Evolutionary conservation across 2,113 vertebrate genomes (phyloP), one percentile per base, ranked within the genome.

Genomic region (Erinaceus europaeus): DNA sequence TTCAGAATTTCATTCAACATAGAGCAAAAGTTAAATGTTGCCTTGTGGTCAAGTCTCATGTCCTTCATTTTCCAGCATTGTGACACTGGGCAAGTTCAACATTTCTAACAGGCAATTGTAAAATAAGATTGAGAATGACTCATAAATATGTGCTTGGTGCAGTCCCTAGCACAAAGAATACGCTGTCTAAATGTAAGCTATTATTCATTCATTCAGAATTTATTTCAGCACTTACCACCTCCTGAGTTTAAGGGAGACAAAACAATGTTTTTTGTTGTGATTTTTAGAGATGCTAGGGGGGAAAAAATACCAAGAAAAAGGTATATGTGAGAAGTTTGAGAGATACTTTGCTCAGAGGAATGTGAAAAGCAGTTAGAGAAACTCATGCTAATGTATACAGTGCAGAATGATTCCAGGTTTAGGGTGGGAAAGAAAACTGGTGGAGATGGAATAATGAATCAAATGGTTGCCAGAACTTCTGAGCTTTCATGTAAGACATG

Each of bases 361-460:
- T 72, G 44, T 75, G 34, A 38, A 48, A 53, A 87, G 44, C 65
- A 71, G 18, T 36, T 23, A 2, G 55, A 62, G 20, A 52, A 86
- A n/a, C 21, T 42, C 55, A 32, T 38, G 74, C 53, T 78, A 53
- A 84, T 68, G 4, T 36, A 53, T 12, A 53, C n/a, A 57, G 48
- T 50, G 20, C 48, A 75, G 65, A 84, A 69, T 17, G 77, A 65
- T 78, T 86, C 64, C 64, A 72, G 65, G 77, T 65, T 84, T 46
- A 36, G 84, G 73, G 78, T 68, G 77, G 64, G 77, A 78, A 72
- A 42, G 36, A 78, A 36, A 29, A 1, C 38, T 80, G 64, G 44
- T 46, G 34, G 44, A 29, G 34, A 62, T 9, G 65, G 34, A 93
- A 87, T 44, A 76, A 84, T 55, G 42, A 86, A 50, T 38, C 38